Evolutionary conservation across 2,888 invertebrate species (phyloP), one percentile per base, ranked within the genome.

Genomic region (Callyntrura guangdongensis): DNA sequence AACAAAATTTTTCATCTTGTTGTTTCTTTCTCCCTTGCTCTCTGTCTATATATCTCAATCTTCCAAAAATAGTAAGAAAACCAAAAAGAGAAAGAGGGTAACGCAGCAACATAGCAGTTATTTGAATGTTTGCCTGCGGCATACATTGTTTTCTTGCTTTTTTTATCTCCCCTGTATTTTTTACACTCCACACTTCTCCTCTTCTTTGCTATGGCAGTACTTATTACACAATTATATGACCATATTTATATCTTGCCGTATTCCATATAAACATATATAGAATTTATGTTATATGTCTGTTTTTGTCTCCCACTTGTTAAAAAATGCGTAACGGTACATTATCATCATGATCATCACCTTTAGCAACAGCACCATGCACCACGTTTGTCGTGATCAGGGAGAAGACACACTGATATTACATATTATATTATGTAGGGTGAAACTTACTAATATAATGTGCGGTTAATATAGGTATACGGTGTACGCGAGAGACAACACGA

Each of bases 311-410:
- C 81, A 81, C 27, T 81, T 59, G 61, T 61, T 61, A 81, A 81
- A 81, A 81, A 81, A 81, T 81, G 81, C 81, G 81, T 81, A 81
- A 81, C 81, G 81, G 81, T 81, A 81, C 79, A 56, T 79, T 17
- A 59, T 79, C 27, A 79, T 79, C 79, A 79, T 25, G 27, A 79
- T 27, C 77, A 4, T 27, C 72, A 45, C 3, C 47, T 9, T 12
- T 12, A 59, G 2, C 59, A 69, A 45, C 69, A 69, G 6, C 61
- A 61, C 3, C 61, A 61, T 36, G 36, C n/a, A 69, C 6, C 36
- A 69, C 59, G 61, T n/a, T 67, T 27, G 53, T 77, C 49, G 77
- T 49, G 25, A 77, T 36, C 72, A 74, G 22, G 12, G 17, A 27
- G 45, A 27, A 81, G 61, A 77, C 17, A 20, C 45, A 20, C 20